These are phyloP conservation scores for Tinea semifulvella DNA, from an alignment of 2,888 invertebrate species.

Conservation along the genomic window DNA sequence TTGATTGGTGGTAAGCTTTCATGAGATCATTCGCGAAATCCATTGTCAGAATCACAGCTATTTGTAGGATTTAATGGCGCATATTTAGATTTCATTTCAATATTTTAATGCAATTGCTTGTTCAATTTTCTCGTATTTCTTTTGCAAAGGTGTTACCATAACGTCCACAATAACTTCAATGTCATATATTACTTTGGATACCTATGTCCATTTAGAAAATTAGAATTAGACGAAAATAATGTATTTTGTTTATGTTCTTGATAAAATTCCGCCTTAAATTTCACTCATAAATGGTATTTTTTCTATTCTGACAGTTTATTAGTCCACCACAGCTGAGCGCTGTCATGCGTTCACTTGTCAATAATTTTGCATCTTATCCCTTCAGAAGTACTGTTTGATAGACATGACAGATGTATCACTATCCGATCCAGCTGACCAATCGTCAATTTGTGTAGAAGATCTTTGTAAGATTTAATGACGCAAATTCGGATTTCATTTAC, in stretches of 20 bases:
- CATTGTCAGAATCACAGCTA: conserved; percentile 40
- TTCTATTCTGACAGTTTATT: conserved; percentile 41
- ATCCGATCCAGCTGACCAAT: conserved; percentile 67
- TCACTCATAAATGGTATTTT: conserved; percentile 75
- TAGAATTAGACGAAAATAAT: conserved; percentile 67
- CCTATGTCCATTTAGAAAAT: conserved; percentile 82
- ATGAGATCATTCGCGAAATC: conserved; percentile 64
- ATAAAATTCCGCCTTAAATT: conserved; percentile 74
- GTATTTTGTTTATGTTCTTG: conserved; percentile 54
- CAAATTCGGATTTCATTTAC: conserved; percentile 46
- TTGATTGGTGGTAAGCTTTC: conserved; percentile 60
- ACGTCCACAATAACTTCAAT: conserved; percentile 94
- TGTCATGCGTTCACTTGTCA: conserved; percentile 36
- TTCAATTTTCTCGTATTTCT: conserved; percentile 71
- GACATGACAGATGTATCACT: conserved; percentile 63
- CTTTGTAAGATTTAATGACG: conserved; percentile 69
- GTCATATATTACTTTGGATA: conserved; percentile 88
- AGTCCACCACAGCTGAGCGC: conserved; percentile 28
- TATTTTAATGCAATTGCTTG: conserved; percentile 47
- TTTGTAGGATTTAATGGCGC: conserved; percentile 70
- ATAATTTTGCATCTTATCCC: conserved; percentile 42
- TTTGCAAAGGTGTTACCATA: conserved; percentile 78
- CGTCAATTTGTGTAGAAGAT: conserved; percentile 61
- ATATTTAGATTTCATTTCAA: conserved; percentile 43
- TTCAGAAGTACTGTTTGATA: conserved; percentile 49